Percentiles rank a stretch among this genome's conserved stretches.
phyloP scores from a whole-genome alignment of 2,888 invertebrate species.

The Rotaria sp. region DNA sequence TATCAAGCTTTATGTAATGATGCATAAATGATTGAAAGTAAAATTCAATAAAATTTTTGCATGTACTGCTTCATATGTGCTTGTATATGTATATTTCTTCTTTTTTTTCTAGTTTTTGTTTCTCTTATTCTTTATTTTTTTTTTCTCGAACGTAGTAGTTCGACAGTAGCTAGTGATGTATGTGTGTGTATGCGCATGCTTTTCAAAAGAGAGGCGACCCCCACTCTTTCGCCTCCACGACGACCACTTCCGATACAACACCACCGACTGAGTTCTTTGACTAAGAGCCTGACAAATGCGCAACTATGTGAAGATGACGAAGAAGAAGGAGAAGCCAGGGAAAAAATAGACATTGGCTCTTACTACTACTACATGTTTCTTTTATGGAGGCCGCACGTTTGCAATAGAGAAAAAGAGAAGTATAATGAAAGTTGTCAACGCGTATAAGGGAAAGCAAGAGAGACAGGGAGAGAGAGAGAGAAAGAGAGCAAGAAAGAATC shows the following conservation, averaged over 20 bases:
- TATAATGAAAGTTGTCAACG: background rate
- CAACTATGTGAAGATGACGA: background rate
- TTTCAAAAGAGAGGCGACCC: background rate
- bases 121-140: background rate
- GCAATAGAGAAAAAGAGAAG: background rate
- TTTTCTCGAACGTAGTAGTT: background rate
- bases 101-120: background rate
- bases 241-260: background rate
- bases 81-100: background rate
- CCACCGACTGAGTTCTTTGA: constrained; percentile 5
- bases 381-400: background rate
- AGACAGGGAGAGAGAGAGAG: background rate
- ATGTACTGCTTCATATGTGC: background rate
- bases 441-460: background rate
- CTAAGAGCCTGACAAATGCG: constrained; percentile 13
- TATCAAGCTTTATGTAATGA: no score
- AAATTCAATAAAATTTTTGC: no score
- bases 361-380: background rate
- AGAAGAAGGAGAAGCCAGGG: background rate
- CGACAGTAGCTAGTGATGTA: background rate
- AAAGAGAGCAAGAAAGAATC: background rate
- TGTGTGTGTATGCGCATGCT: background rate
- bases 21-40: no score
- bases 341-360: background rate
- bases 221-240: background rate